Conservation (phyloP, 2,888 invertebrate species). For the Ecliptopera silaceata region DNA sequence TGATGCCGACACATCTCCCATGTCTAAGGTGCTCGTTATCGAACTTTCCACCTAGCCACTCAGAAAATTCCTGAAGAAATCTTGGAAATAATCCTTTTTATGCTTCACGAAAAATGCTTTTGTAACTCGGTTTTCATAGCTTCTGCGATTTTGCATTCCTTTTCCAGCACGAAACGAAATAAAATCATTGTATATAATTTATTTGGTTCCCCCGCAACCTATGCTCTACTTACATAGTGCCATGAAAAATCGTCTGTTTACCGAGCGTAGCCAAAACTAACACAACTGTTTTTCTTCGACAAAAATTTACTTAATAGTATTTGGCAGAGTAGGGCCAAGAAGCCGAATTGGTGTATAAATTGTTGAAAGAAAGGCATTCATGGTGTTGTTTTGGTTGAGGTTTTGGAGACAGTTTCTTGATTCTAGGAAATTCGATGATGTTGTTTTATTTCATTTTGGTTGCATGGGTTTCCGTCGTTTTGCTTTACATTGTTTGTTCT, state of each 20-base stretch:
- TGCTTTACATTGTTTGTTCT: background rate
- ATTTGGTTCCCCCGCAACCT: constrained; percentile 5
- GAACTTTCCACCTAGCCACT: constrained; percentile 52
- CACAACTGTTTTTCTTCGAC: constrained; percentile 55
- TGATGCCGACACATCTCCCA: constrained; percentile 38
- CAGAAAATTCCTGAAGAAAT: constrained; percentile 19
- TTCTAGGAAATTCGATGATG: constrained; percentile 4
- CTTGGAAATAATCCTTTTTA: constrained; percentile 7
- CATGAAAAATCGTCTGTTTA: constrained; percentile 55
- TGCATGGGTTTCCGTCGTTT: constrained; percentile 4
- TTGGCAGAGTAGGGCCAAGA: constrained; percentile 56
- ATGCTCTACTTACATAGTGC: constrained; percentile 46
- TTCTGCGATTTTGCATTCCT: background rate
- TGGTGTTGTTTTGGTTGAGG: constrained; percentile 17
- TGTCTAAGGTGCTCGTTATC: constrained; percentile 52
- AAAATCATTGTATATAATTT: background rate
- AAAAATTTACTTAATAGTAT: constrained; percentile 61
- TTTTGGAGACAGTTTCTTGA: constrained; percentile 20
- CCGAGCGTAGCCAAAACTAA: constrained; percentile 55
- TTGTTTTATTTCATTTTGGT: constrained; percentile 16
- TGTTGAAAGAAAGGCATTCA: constrained; percentile 23
- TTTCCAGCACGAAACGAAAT: background rate
- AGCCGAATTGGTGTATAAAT: constrained; percentile 23
- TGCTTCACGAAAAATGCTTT: background rate
- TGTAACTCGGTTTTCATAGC: background rate